Percentiles rank a stretch among this genome's conserved stretches.
Evolutionary conservation across 1,140 invertebrate species (phyloP).

Genomic region (Ylistrum balloti): DNA sequence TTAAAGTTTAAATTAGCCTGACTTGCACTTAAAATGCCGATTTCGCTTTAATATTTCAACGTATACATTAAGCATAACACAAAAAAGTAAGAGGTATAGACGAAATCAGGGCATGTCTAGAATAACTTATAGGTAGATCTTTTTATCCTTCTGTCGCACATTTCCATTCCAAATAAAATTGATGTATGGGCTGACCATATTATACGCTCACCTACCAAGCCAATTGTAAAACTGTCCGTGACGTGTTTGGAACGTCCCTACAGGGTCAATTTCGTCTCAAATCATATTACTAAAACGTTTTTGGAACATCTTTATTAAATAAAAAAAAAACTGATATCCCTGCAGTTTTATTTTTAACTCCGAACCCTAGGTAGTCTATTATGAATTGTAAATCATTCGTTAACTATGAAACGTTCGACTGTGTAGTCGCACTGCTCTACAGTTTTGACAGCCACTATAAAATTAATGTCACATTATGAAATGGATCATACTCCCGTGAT

Average conservation of each 20-base stretch:
- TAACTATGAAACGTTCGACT: not conserved
- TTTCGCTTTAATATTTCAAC: not conserved
- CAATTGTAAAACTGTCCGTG: not conserved
- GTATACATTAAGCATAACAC: not conserved
- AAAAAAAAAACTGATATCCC: not conserved
- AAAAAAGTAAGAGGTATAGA: not conserved
- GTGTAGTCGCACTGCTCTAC: constrained; percentile 6
- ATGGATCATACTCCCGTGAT: constrained; percentile 15
- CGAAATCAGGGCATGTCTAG: not conserved
- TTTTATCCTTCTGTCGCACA: not conserved
- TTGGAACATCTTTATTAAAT: constrained; percentile 12
- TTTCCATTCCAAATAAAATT: not conserved
- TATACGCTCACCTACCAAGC: not conserved
- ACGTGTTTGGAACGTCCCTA: not conserved
- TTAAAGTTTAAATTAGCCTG: no score
- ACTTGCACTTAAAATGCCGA: no score
- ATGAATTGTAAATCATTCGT: not conserved
- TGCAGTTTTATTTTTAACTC: constrained; percentile 17
- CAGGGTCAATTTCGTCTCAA: not conserved
- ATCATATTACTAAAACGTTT: constrained; percentile 1
- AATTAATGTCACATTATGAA: constrained; percentile 40
- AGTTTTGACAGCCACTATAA: constrained; percentile 32
- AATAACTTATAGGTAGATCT: not conserved
- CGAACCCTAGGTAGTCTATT: constrained; percentile 24
- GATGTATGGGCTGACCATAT: not conserved